Evolutionary conservation across 2,888 invertebrate genomes (phyloP), one percentile per base, ranked within the genome.

Genomic region (Luperina nickerlii): DNA sequence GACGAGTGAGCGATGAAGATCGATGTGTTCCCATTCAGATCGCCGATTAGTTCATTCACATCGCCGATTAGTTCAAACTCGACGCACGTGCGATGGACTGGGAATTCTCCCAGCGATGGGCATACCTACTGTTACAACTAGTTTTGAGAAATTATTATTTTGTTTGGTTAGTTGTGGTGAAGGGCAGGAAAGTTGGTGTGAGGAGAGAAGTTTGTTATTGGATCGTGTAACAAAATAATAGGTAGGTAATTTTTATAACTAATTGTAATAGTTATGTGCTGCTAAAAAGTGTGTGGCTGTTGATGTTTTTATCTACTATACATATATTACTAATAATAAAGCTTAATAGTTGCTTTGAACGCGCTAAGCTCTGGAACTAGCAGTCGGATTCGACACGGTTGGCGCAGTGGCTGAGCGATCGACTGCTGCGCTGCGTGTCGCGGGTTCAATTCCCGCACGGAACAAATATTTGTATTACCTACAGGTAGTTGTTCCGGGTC

Each of bases 1-100:
- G 42, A n/a, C 57, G 76, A 76, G 78, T 79, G 84, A 81, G 82
- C 65, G 79, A 88, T 48, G 65, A 51, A 88, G 87, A 87, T 86
- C 76, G 82, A 87, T 88, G 82, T 76, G 72, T 42, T n/a, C 68
- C 42, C 51, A 54, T 67, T 69, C 45, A 65, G 62, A 70, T 70
- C 72, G 48, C 42, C 60, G 45, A 80, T 60, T 66, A 63, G 57
- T 65, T 70, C n/a, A 38, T 67, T 69, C 45, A 65, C 65, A 70
- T 70, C 72, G 48, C 32, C 60, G 38, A 80, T 60, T 66, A 63
- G 57, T 65, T 70, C n/a, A 38, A 69, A 67, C 48, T 67, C 65
- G 57, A 74, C 80, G 42, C 83, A 74, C 65, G 83, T 79, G 76
- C 48, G 8, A 13, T 0, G 42, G 5, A 66, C 27, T 75, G 65